Percentiles rank a stretch among this genome's conserved stretches.
These are phyloP conservation scores for Deilephila elpenor DNA, from an alignment of 2,888 invertebrate species.

Conservation along the genomic window DNA sequence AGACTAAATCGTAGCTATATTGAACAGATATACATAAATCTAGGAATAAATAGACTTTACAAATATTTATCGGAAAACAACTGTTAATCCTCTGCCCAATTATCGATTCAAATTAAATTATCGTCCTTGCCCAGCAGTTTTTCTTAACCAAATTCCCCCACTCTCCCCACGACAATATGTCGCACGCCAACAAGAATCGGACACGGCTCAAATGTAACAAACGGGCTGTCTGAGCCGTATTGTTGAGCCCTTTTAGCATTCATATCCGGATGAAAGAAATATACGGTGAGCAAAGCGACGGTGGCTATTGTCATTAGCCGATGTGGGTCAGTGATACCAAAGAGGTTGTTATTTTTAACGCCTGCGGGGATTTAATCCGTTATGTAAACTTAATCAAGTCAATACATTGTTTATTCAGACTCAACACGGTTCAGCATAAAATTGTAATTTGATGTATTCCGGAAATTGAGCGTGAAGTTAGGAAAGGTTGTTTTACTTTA, in stretches of 20 bases:
- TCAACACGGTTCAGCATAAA: too few relatives aligned
- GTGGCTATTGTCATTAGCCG: neutral
- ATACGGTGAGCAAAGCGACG: slow-evolving; percentile 12
- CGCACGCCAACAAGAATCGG: slow-evolving; percentile 17
- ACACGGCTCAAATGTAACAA: slow-evolving; percentile 36
- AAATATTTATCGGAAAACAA: too few relatives aligned
- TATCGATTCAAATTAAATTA: too few relatives aligned
- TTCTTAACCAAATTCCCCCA: neutral
- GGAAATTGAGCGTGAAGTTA: too few relatives aligned
- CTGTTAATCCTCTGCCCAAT: too few relatives aligned
- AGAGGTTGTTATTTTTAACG: neutral
- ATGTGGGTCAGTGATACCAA: slow-evolving; percentile 7
- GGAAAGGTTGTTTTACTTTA: too few relatives aligned
- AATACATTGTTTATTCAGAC: neutral
- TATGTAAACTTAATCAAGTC: neutral
- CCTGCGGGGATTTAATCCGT: neutral
- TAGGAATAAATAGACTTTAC: too few relatives aligned
- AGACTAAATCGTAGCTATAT: too few relatives aligned
- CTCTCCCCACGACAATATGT: neutral
- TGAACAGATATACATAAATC: too few relatives aligned
- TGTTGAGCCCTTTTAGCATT: slow-evolving; percentile 43
- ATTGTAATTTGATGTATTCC: too few relatives aligned
- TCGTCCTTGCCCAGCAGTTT: too few relatives aligned
- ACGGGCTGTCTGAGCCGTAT: slow-evolving; percentile 35
- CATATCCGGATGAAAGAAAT: slow-evolving; percentile 22